Evolutionary conservation across 1,140 invertebrate genomes (phyloP), one percentile per base, ranked within the genome.

Genomic region (Pseudobourletiella spinata): DNA sequence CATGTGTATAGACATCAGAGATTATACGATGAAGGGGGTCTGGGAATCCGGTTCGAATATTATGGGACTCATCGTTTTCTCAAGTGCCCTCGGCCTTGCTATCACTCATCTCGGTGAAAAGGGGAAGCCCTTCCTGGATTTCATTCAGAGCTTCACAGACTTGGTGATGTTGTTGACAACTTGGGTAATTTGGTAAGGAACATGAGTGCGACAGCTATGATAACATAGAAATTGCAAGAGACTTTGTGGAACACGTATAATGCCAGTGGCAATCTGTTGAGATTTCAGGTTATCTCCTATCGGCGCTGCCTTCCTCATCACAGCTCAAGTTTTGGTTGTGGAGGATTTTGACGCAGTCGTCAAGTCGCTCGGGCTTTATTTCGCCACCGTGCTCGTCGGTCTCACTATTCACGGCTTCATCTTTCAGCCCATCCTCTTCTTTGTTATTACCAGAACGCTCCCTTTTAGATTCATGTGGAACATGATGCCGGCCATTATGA

Each of bases 261-360:
- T n/a, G n/a, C n/a, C n/a, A n/a, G n/a, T n/a, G n/a, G n/a, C n/a
- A n/a, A n/a, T n/a, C n/a, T n/a, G n/a, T n/a, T n/a, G n/a, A n/a
- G 43, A 26, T 60, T 59, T 1, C 63, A 79, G 79, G 78, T 78
- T 80, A 63, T 81, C 82, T 24, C 82, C 82, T 1, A 65, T 84
- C 35, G 82, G 81, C 57, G 81, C 84, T 25, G 73, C 76, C 8
- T 84, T 81, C 67, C 72, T 83, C 24, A 78, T 83, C 51, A 74
- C 78, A 24, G 79, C 75, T 22, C 79, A 82, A 68, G 76, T 84
- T 57, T 68, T 82, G 15, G 75, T 73, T 26, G 79, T 81, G 70
- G 71, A 78, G 22, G 76, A 82, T 69, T 72, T 82, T 25, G 72
- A 64, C 1, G 72, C 74, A 43, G 72, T 79, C 24, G 73, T 79